Evolutionary conservation across 2,797 vertebrate genomes (phyloP), one percentile per base, ranked within the genome.

Genomic region (Alca torda): DNA sequence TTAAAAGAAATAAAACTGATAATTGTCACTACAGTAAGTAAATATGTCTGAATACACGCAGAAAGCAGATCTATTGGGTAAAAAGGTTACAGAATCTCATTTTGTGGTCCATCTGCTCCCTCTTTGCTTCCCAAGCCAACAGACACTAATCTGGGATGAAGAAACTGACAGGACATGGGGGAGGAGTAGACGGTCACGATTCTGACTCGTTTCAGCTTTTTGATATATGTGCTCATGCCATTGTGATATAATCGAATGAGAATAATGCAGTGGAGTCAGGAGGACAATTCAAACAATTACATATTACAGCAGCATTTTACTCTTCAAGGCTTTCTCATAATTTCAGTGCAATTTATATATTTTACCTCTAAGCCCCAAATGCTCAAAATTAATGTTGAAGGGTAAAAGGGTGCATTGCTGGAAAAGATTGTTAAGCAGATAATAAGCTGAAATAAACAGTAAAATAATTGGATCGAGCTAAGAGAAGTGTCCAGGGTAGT

Each of bases 1-100:
- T 93, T 93, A 86, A 97, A 96, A 96, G 95, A 96, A 96, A 97
- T 96, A 92, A 95, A 96, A 96, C 93, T 91, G 93, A 97, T 97
- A 96, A 96, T 96, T 97, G 96, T 97, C 95, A 96, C 95, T 94
- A 96, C 95, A 95, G 95, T 96, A 93, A 96, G 94, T 95, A 97
- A 96, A 96, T 97, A 97, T 97, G 90, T 89, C 96, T 96, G 96
- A 95, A 96, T 95, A 91, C 73, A 94, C 2, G 92, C 84, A 89
- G 92, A 95, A 95, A 97, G 95, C 96, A 96, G 96, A 96, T 97
- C 96, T 96, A 97, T 80, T 89, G 95, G 96, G 94, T 94, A 96
- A 96, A 94, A 92, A 96, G 95, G 95, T 97, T 97, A 97, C 94
- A 96, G 96, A 97, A 96, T 96, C 96, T 96, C 95, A 97, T 95